Conservation (phyloP, 2,888 invertebrate genomes). For the Acanthosepion esculentum region DNA sequence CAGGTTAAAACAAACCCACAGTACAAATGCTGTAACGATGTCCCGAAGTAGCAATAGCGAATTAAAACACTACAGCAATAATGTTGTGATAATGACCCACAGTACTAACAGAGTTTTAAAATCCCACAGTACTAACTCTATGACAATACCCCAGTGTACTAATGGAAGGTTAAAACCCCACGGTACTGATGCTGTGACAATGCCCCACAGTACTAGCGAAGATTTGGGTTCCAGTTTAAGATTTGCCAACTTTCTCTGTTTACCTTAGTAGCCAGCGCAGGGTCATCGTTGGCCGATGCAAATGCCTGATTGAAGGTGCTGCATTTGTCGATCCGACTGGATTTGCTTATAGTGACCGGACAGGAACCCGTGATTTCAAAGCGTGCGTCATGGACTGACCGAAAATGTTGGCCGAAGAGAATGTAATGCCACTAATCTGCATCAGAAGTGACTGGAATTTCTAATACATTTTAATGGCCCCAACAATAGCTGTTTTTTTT, state of each 20-base stretch:
- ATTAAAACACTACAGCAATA: too few species aligned
- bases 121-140: too few species aligned
- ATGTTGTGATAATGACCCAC: too few species aligned
- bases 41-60: too few species aligned
- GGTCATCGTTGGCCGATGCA: not conserved
- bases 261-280: not conserved
- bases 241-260: not conserved
- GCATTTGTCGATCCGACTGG: not conserved
- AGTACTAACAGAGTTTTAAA: too few species aligned
- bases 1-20: too few species aligned
- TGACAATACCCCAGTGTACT: too few species aligned
- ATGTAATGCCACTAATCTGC: not conserved
- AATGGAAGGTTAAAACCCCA: too few species aligned
- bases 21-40: too few species aligned
- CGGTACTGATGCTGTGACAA: too few species aligned
- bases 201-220: too few species aligned
- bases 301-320: not conserved
- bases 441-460: not conserved
- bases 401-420: constrained; percentile 7
- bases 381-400: not conserved
- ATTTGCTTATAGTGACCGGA: not conserved
- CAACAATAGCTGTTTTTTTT: not conserved
- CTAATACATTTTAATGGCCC: not conserved
- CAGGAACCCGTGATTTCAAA: not conserved
- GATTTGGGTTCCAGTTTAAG: too few species aligned